Conservation (phyloP, 2,797 vertebrate species). For the Poecilia gillii region DNA sequence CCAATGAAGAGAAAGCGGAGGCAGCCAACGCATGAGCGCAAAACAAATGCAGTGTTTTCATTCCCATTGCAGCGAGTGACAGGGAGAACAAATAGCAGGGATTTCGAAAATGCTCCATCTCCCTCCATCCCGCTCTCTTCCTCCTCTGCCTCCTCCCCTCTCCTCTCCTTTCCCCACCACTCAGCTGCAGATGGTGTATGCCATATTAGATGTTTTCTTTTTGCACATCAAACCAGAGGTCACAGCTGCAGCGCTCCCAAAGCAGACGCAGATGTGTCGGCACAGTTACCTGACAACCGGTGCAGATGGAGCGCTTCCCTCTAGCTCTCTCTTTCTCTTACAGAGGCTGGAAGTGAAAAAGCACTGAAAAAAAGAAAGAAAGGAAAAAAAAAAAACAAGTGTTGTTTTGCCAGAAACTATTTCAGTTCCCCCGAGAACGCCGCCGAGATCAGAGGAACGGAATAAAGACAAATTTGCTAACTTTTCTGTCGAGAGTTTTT, state of each 20-base stretch:
- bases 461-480: conserved; percentile 51
- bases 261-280: conserved; percentile 75
- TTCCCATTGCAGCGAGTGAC: conserved; percentile 57
- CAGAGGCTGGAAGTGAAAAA: conserved; percentile 43
- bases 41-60: conserved; percentile 69
- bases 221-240: conserved; percentile 87
- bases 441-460: conserved; percentile 48
- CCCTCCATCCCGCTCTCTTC: conserved; percentile 5
- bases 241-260: conserved; percentile 84
- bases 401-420: conserved; percentile 61
- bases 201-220: conserved; percentile 81
- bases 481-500: conserved; percentile 31
- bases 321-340: conserved; percentile 26
- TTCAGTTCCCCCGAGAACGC: conserved; percentile 32
- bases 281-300: conserved; percentile 74
- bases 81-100: conserved; percentile 50
- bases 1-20: conserved; percentile 53
- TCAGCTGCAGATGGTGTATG: conserved; percentile 85
- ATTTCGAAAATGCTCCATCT: conserved; percentile 54
- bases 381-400: conserved; percentile 43
- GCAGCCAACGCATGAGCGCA: conserved; percentile 54
- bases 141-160: neutral
- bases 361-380: neutral
- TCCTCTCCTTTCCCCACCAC: conserved; percentile 22
- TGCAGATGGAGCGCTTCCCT: conserved; percentile 61